Evolutionary conservation across 2,113 vertebrate species (phyloP).

Genomic region (Halichoerus grypus): DNA sequence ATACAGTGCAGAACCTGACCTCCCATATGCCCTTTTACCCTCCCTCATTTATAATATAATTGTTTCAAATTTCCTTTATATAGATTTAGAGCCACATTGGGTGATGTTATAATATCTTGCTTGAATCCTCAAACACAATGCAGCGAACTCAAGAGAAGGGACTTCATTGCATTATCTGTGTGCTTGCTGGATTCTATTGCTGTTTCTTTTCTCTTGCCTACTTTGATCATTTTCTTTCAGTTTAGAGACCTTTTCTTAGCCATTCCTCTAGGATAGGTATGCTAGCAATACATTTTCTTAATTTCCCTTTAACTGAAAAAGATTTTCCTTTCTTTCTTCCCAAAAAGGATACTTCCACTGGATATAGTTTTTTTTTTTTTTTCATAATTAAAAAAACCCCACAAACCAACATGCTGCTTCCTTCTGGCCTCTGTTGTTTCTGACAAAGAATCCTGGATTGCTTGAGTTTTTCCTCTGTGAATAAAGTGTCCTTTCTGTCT

Average conservation of each 20-base stretch:
- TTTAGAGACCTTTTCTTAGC: neutral
- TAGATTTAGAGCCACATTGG: neutral
- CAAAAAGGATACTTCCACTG: neutral
- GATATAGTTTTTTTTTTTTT: too few relatives aligned
- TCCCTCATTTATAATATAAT: neutral
- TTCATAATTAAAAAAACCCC: too few relatives aligned
- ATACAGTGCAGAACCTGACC: neutral
- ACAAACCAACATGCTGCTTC: neutral
- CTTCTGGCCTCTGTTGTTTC: neutral
- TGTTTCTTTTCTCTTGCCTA: neutral
- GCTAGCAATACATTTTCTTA: neutral
- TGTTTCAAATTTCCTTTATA: neutral
- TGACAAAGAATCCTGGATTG: too few relatives aligned
- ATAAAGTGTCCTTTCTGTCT: neutral
- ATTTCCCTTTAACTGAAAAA: neutral
- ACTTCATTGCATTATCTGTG: rapidly evolving
- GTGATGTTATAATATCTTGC: neutral
- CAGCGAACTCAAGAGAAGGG: neutral
- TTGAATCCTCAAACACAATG: neutral
- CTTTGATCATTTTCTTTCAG: neutral
- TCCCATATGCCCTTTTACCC: too few relatives aligned
- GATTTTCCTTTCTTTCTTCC: neutral
- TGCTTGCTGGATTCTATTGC: neutral
- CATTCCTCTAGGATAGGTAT: neutral
- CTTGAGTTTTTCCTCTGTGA: neutral